Evolutionary conservation across 2,113 vertebrate species (phyloP).

Genomic region (Phocoena sinus): DNA sequence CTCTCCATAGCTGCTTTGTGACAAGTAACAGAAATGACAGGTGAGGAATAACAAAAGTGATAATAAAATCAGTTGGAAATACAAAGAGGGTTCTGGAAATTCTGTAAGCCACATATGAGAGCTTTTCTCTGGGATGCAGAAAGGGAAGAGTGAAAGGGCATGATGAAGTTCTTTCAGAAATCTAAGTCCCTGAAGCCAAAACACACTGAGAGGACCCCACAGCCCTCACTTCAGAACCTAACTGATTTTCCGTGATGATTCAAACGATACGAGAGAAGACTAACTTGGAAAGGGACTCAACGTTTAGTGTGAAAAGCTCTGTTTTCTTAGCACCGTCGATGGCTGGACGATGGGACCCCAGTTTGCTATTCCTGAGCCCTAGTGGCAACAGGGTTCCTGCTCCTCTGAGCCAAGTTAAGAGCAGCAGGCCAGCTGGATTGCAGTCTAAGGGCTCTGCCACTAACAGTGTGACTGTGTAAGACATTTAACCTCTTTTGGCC

Average conservation of each 20-base stretch:
- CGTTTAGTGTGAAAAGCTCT: neutral
- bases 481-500: neutral
- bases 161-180: conserved; percentile 10
- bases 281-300: neutral
- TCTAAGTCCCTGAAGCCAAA: neutral
- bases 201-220: neutral
- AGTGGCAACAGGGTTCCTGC: neutral
- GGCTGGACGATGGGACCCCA: neutral
- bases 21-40: neutral
- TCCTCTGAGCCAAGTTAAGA: neutral
- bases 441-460: neutral
- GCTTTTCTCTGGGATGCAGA: neutral
- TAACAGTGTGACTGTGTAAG: neutral
- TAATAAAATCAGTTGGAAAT: neutral
- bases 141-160: neutral
- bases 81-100: neutral
- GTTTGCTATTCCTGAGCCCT: neutral
- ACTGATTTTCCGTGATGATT: neutral
- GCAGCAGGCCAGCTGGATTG: neutral
- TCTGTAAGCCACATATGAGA: neutral
- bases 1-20: neutral
- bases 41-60: neutral
- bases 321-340: neutral
- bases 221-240: neutral
- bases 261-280: neutral